phyloP scores from a whole-genome alignment of 1,140 invertebrate genomes.

The Leptestheria dahalacensis region DNA sequence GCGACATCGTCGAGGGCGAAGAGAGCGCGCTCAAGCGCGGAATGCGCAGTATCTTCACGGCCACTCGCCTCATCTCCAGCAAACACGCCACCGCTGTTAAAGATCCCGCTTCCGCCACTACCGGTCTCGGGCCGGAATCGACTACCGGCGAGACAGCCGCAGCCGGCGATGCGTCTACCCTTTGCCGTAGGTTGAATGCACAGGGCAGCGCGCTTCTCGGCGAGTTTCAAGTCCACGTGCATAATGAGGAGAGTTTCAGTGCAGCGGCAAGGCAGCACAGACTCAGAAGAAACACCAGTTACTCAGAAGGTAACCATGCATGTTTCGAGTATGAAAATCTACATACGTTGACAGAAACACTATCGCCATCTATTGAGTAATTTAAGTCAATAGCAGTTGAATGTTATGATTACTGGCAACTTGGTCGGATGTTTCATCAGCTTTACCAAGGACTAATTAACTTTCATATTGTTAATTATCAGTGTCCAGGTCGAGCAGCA shows the following conservation, averaged over 20 bases:
- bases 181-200: neutral
- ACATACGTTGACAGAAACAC: too few relatives aligned
- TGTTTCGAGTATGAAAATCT: too few relatives aligned
- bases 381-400: too few relatives aligned
- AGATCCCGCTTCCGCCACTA: neutral
- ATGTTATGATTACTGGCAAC: too few relatives aligned
- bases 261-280: neutral
- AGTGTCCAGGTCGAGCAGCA: neutral
- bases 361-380: too few relatives aligned
- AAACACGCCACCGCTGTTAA: neutral
- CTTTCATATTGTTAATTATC: neutral
- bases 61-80: neutral
- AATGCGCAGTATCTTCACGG: constrained; percentile 13
- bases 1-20: constrained; percentile 16
- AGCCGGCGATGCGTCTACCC: neutral
- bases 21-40: constrained; percentile 14
- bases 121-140: neutral
- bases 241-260: neutral
- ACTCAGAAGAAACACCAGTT: too few relatives aligned
- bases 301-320: too few relatives aligned
- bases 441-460: neutral
- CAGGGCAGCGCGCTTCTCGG: neutral
- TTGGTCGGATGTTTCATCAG: too few relatives aligned
- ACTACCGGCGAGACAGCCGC: neutral
- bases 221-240: neutral